phyloP scores from a whole-genome alignment of 2,113 vertebrate genomes.

The Nothocercus nigrocapillus region DNA sequence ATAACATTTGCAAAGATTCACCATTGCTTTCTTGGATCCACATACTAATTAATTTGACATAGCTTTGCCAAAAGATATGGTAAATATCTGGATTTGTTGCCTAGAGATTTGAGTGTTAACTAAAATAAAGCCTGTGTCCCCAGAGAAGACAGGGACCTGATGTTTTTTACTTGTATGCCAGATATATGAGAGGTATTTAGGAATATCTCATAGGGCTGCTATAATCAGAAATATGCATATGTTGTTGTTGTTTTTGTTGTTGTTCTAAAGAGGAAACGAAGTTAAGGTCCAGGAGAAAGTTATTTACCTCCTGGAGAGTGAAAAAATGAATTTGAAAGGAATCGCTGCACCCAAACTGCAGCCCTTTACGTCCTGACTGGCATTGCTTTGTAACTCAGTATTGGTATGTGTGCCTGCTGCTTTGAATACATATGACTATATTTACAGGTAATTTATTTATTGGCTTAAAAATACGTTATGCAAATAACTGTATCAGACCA shows the following conservation, averaged over 20 bases:
- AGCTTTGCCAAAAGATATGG: background rate
- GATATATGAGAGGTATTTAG: background rate
- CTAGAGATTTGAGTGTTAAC: background rate
- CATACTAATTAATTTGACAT: background rate
- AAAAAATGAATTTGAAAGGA: background rate
- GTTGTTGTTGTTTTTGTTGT: background rate
- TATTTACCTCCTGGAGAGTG: background rate
- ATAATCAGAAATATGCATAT: background rate
- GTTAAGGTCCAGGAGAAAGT: background rate
- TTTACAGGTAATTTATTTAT: slow-evolving; percentile 65
- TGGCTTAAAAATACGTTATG: slow-evolving; percentile 49
- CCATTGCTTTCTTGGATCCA: background rate
- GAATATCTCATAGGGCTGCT: background rate
- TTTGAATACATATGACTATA: background rate
- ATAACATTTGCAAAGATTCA: background rate
- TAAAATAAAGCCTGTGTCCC: background rate
- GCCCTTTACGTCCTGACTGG: background rate
- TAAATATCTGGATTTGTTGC: background rate
- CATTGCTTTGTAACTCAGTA: background rate
- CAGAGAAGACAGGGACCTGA: background rate
- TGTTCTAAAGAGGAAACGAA: background rate
- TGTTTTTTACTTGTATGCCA: background rate
- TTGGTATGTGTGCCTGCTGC: background rate
- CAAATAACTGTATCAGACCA: slow-evolving; percentile 37
- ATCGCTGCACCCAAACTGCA: background rate